Base-by-base conservation (phyloP, 2,888 invertebrate species). In the Mesorhabditis spiculigera region DNA sequence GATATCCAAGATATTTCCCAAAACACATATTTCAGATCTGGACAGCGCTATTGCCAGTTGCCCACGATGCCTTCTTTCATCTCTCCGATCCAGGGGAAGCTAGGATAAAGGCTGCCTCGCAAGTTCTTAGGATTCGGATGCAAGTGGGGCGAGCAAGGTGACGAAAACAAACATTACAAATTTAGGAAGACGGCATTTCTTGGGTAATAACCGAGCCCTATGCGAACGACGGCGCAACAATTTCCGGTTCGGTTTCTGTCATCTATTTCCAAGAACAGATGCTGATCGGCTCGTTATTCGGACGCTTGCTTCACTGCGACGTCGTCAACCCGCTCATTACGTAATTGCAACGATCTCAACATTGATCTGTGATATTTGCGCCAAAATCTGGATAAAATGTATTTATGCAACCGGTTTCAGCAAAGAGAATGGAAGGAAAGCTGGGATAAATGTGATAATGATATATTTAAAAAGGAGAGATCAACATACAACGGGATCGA, bases 201-300 rank as follows among this genome's bases (percentile, higher is more conserved):
- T 85, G 85, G 85, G 81, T 83, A 13, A 74, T 85, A 44, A 85
- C 85, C 4, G 85, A 85, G 67, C 82, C 85, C n/a, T 83, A 81
- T 66, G 77, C 84, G 5, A 81, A 83, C 70, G 83, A 85, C 72
- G 85, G 85, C 45, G 78, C 77, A 5, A 78, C 77, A 5, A 73
- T 82, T 45, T 76, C 80, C 3, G 78, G 72, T 10, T 82, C 76
- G 64, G 66, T 66, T 62, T 63, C 75, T 3, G 71, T 77, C 16
- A 73, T 74, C 64, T 77, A 69, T 67, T 68, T 66, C 70, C 66
- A 81, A 63, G 75, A 80, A 10, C 80, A 80, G 63, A 68, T 81
- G 68, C 62, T 81, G 41, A 79, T 85, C 74, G 87, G 75, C 79
- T 81, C 76, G 81, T 80, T 75, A 5, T 76, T 81, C 74, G 78